phyloP scores from a whole-genome alignment of 1,140 invertebrate genomes.

The Drosophila hydei region DNA sequence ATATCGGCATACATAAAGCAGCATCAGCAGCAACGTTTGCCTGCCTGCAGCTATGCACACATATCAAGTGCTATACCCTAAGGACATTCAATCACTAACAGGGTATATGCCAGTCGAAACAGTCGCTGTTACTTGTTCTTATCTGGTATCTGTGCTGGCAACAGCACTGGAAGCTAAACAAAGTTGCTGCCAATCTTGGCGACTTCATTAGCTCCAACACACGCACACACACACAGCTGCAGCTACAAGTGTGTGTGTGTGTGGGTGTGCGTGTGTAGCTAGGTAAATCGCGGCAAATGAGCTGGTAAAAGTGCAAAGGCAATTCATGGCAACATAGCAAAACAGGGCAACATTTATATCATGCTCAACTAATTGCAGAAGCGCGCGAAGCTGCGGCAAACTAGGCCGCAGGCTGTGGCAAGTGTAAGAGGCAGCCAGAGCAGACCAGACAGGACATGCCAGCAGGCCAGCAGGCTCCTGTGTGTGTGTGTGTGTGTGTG shows the following conservation, averaged over 20 bases:
- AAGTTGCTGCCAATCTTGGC: conserved; percentile 54
- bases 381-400: conserved; percentile 17
- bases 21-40: too few species aligned
- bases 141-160: conserved; percentile 15
- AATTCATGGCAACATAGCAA: conserved; percentile 22
- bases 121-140: background rate
- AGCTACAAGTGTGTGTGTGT: conserved; percentile 23
- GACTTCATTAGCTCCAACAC: conserved; percentile 51
- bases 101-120: too few species aligned
- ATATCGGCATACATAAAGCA: too few species aligned
- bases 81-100: too few species aligned
- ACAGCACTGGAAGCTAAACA: conserved; percentile 26
- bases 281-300: conserved; percentile 71
- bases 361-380: conserved; percentile 71
- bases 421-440: conserved; percentile 5
- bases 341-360: conserved; percentile 66
- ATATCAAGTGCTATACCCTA: too few species aligned
- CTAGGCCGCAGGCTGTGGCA: conserved; percentile 16
- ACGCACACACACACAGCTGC: conserved; percentile 6
- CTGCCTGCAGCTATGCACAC: too few species aligned
- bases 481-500: conserved; percentile 26
- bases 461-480: conserved; percentile 44
- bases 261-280: conserved; percentile 23
- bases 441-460: conserved; percentile 31
- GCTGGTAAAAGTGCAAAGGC: conserved; percentile 57